phyloP scores from a whole-genome alignment of 2,797 vertebrate species.

The Chloroceryle inda region DNA sequence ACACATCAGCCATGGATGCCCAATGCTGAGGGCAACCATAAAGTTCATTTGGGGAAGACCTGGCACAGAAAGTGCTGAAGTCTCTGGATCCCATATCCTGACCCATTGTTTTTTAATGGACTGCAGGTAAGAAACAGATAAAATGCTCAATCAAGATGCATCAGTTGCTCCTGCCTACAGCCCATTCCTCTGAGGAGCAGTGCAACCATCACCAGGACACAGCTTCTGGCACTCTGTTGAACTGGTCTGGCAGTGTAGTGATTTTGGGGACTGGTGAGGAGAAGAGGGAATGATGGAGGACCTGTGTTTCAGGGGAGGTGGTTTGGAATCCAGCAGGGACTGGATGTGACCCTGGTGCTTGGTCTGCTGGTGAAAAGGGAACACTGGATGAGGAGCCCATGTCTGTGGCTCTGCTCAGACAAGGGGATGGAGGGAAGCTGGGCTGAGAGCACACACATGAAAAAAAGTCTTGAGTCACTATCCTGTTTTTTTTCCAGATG shows the following conservation, averaged over 20 bases:
- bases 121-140: not conserved
- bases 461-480: not conserved
- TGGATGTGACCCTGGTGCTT: fast-evolving
- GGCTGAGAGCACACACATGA: fast-evolving
- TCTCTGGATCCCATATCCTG: no score
- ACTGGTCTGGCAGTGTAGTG: not conserved
- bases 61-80: not conserved
- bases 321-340: not conserved
- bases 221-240: not conserved
- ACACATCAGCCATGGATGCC: no score
- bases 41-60: not conserved
- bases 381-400: fast-evolving
- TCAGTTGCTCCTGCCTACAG: not conserved
- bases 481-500: not conserved
- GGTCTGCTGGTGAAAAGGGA: not conserved
- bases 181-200: not conserved
- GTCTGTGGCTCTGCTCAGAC: not conserved
- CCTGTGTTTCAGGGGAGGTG: not conserved
- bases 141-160: not conserved
- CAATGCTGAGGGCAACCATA: fast-evolving
- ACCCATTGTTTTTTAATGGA: not conserved
- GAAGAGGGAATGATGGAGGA: not conserved
- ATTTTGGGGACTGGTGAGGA: not conserved
- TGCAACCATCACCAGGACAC: not conserved
- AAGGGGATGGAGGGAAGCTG: not conserved